Evolutionary conservation across 2,888 invertebrate genomes (phyloP).

Genomic region (Nephrotoma flavescens): DNA sequence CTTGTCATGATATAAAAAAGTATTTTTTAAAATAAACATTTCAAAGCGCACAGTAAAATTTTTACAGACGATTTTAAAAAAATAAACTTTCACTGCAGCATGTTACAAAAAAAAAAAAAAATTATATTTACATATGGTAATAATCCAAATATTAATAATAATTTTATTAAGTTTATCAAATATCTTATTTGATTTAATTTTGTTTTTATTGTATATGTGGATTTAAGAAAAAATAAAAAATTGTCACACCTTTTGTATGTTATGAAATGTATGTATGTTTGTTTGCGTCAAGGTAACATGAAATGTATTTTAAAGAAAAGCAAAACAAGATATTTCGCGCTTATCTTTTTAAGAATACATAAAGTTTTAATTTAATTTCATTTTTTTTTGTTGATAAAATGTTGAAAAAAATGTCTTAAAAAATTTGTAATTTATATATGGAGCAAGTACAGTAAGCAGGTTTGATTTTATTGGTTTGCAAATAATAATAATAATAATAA

Average conservation of each 20-base stretch:
- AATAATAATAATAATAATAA: too few relatives aligned
- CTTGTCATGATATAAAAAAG: not conserved
- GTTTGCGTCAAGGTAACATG: not conserved
- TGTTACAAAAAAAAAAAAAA: not conserved
- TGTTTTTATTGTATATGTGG: not conserved
- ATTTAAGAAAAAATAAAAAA: not conserved
- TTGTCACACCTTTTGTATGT: not conserved
- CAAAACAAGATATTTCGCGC: not conserved
- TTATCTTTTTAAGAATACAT: not conserved
- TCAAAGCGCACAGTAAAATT: not conserved
- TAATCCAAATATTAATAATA: not conserved
- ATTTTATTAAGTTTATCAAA: not conserved
- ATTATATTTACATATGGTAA: not conserved
- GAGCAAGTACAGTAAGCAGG: not conserved
- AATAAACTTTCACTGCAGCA: not conserved
- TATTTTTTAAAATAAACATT: not conserved
- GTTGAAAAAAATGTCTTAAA: not conserved
- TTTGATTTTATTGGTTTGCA: not conserved
- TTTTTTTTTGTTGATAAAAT: not conserved
- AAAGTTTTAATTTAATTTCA: not conserved
- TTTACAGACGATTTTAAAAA: not conserved
- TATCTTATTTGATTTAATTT: not conserved
- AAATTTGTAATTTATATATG: not conserved
- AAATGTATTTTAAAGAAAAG: not conserved
- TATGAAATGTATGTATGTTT: not conserved